phyloP scores from a whole-genome alignment of 2,888 invertebrate genomes.

The Fabriciana adippe region DNA sequence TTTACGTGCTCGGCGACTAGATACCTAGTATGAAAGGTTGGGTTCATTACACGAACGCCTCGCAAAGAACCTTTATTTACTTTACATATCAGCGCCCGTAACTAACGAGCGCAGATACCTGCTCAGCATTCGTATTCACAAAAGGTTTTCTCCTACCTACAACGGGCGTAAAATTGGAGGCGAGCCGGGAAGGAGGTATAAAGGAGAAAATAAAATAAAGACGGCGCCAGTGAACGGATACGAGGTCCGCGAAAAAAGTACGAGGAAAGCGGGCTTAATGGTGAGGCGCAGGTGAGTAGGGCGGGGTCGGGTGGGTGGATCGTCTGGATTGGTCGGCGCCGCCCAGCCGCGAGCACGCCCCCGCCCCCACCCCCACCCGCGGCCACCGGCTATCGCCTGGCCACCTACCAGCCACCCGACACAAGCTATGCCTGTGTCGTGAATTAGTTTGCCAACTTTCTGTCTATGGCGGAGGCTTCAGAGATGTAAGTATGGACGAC shows the following conservation, averaged over 20 bases:
- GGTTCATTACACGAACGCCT: conserved; percentile 47
- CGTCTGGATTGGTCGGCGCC: conserved; percentile 77
- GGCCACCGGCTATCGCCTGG: conserved; percentile 75
- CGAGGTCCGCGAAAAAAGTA: conserved; percentile 81
- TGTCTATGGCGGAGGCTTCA: conserved; percentile 80
- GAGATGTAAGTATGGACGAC: conserved; percentile 80
- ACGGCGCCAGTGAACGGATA: conserved; percentile 78
- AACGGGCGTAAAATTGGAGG: conserved; percentile 80
- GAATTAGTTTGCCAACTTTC: conserved; percentile 82
- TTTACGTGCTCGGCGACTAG: conserved; percentile 24
- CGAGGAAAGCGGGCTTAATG: conserved; percentile 77
- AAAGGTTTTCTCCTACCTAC: conserved; percentile 80
- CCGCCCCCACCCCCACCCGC: conserved; percentile 60
- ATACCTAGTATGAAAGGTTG: conserved; percentile 40
- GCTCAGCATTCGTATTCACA: conserved; percentile 81
- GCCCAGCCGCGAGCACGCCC: conserved; percentile 77
- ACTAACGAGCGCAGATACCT: conserved; percentile 79
- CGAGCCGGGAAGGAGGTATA: conserved; percentile 77
- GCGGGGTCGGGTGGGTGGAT: conserved; percentile 75
- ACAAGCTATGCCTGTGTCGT: conserved; percentile 81
- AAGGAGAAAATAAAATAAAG: conserved; percentile 82
- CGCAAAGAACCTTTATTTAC: conserved; percentile 71
- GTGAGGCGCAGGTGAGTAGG: conserved; percentile 80
- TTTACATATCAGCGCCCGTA: conserved; percentile 76
- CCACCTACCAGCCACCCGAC: conserved; percentile 75